phyloP scores from a whole-genome alignment of 1,140 invertebrate genomes.

The Drosophila triauraria region DNA sequence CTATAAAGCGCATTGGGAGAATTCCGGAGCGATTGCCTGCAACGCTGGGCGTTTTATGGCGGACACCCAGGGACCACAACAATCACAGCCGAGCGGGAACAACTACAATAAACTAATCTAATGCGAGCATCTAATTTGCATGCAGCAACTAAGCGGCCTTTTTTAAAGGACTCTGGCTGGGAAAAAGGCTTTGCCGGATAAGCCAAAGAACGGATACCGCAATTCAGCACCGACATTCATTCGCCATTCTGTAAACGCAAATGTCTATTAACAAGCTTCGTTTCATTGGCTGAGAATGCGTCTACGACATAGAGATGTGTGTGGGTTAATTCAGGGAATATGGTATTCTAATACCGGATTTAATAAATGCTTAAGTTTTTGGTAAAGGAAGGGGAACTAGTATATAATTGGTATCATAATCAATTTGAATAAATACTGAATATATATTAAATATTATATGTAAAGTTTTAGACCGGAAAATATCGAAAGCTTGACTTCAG shows the following conservation, averaged over 20 bases:
- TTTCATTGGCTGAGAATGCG: constrained; percentile 33
- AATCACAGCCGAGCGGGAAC: constrained; percentile 42
- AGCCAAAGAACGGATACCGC: constrained; percentile 40
- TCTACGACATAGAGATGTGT: constrained; percentile 20
- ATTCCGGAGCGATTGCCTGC: constrained; percentile 23
- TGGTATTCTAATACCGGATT: not conserved
- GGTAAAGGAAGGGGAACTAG: too few relatives aligned
- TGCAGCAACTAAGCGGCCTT: constrained; percentile 33
- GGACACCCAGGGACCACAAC: constrained; percentile 51
- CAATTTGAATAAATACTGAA: too few relatives aligned
- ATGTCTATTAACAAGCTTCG: constrained; percentile 43
- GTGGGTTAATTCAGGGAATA: not conserved
- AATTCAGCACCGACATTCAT: constrained; percentile 16
- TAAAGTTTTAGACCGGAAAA: too few relatives aligned
- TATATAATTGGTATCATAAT: too few relatives aligned
- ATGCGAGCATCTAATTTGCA: constrained; percentile 56
- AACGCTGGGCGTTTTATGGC: constrained; percentile 54
- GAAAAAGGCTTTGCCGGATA: constrained; percentile 26
- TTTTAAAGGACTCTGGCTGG: constrained; percentile 48
- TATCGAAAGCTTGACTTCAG: too few relatives aligned
- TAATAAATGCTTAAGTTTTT: not conserved
- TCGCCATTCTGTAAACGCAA: constrained; percentile 26
- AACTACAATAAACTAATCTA: constrained; percentile 60
- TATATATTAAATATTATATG: too few relatives aligned
- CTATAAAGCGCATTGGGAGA: constrained; percentile 43